Evolutionary conservation across 2,797 vertebrate genomes (phyloP), one percentile per base, ranked within the genome.

Genomic region (Ctenopoma multispine): DNA sequence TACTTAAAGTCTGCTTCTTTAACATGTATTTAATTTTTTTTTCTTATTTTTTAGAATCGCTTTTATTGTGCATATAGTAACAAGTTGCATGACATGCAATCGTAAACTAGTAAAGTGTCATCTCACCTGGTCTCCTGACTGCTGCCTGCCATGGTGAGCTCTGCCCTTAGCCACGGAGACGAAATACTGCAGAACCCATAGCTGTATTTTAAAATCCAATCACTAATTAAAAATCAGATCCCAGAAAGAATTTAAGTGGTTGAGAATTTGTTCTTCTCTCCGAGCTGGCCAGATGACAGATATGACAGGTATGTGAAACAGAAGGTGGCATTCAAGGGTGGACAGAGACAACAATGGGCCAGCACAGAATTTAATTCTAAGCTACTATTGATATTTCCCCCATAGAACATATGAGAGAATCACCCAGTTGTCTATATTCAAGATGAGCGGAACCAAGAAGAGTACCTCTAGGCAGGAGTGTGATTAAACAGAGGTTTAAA

Each of bases 341-440:
- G 41, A 63, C 24, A 24, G 23, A 78, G 36, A 14, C 31, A 72
- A 63, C 31, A 71, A 43, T 69, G n/a, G 23, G 60, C 54, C 56
- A 62, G 46, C 50, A 53, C 7, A 14, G 38, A 51, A 74, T 21
- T 0, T 2, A 65, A 14, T 50, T 56, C 29, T 61, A 3, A 11
- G 41, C 15, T 7, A 13, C 11, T 27, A 46, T n/a, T 54, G 38
- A 63, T 51, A 50, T 36, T 44, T 67, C 11, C 31, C 13, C 31
- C 18, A 40, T 7, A 14, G 10, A 38, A 3, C 4, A 3, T 40
- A 10, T 4, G 40, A 57, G 15, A 29, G 1, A 46, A 34, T 10
- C 15, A 6, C 7, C 50, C 1, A 29, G 29, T 24, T 29, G 17
- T 31, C 4, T 7, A 18, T 9, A 12, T 18, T 54, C 18, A 63